Percentiles rank a stretch among this genome's conserved stretches.
Evolutionary conservation across 2,888 invertebrate genomes (phyloP).

Genomic region (Catocala nupta): DNA sequence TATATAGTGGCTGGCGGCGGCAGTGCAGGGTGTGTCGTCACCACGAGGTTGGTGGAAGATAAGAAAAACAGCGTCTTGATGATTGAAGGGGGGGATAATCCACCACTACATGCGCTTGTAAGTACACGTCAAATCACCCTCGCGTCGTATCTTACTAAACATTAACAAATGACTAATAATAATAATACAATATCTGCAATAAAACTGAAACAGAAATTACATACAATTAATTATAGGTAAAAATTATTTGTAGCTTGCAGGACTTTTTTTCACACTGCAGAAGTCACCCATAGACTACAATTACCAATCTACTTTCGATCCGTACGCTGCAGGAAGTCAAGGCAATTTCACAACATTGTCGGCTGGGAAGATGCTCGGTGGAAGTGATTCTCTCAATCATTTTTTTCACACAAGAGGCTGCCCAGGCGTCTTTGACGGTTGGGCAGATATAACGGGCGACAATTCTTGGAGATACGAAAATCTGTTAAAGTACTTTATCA

Average conservation of each 20-base stretch:
- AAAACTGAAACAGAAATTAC: too few species aligned
- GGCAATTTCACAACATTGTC: conserved; percentile 26
- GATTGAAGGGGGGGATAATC: too few species aligned
- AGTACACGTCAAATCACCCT: too few species aligned
- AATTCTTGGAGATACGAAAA: conserved; percentile 22
- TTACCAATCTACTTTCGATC: conserved; percentile 25
- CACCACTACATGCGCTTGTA: too few species aligned
- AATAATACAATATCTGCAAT: too few species aligned
- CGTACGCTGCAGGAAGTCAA: conserved; percentile 19
- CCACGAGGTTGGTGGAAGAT: too few species aligned
- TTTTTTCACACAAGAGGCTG: conserved; percentile 9
- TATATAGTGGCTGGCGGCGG: too few species aligned
- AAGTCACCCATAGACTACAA: conserved; percentile 18
- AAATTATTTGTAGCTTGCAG: conserved; percentile 17
- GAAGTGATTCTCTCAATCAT: conserved; percentile 28
- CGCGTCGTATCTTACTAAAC: too few species aligned
- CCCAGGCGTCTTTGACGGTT: conserved; percentile 11
- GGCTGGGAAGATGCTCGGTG: conserved; percentile 30
- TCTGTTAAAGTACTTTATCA: conserved; percentile 27
- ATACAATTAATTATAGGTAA: too few species aligned
- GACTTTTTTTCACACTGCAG: conserved; percentile 16
- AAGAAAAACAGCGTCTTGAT: too few species aligned
- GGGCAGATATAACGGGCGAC: conserved; percentile 20
- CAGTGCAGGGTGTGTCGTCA: too few species aligned
- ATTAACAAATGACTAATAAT: too few species aligned